These are phyloP conservation scores for Globia sparganii DNA, from an alignment of 2,888 invertebrate species.

Conservation along the genomic window DNA sequence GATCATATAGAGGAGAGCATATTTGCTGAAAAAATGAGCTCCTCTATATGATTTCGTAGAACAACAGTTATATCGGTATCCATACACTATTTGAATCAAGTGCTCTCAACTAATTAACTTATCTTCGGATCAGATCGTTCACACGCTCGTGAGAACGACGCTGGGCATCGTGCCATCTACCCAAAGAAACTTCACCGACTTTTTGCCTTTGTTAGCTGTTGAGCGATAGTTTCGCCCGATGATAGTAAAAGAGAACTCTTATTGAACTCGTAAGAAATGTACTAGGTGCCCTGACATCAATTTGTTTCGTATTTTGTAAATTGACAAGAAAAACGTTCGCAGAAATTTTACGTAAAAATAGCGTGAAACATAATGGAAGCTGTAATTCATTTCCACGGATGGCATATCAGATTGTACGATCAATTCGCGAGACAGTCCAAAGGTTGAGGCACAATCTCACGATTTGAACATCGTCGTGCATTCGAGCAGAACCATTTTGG, in stretches of 20 bases:
- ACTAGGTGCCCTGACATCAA: slow-evolving; percentile 8
- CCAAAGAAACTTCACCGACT: slow-evolving; percentile 57
- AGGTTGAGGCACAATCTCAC: slow-evolving; percentile 31
- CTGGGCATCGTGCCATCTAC: slow-evolving; percentile 64
- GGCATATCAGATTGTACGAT: slow-evolving; percentile 42
- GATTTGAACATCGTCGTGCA: slow-evolving; percentile 14
- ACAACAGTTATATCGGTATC: slow-evolving; percentile 32
- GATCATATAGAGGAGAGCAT: neutral
- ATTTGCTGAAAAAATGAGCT: neutral
- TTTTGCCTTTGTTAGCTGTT: slow-evolving; percentile 51
- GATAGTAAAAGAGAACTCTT: slow-evolving; percentile 52
- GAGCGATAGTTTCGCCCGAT: slow-evolving; percentile 42
- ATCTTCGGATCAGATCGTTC: slow-evolving; percentile 61
- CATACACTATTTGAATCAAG: slow-evolving; percentile 47
- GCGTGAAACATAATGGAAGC: slow-evolving; percentile 27
- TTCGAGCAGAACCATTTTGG: neutral
- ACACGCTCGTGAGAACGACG: slow-evolving; percentile 63
- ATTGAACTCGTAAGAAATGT: slow-evolving; percentile 20
- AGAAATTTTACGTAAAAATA: slow-evolving; percentile 22
- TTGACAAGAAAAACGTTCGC: slow-evolving; percentile 9
- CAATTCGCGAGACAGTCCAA: slow-evolving; percentile 39
- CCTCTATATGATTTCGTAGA: slow-evolving; percentile 7
- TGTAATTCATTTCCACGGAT: slow-evolving; percentile 43
- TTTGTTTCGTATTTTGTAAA: slow-evolving; percentile 13
- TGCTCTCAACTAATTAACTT: slow-evolving; percentile 61